Base-by-base conservation (phyloP, 1,140 invertebrate genomes). In the Asobara japonica region DNA sequence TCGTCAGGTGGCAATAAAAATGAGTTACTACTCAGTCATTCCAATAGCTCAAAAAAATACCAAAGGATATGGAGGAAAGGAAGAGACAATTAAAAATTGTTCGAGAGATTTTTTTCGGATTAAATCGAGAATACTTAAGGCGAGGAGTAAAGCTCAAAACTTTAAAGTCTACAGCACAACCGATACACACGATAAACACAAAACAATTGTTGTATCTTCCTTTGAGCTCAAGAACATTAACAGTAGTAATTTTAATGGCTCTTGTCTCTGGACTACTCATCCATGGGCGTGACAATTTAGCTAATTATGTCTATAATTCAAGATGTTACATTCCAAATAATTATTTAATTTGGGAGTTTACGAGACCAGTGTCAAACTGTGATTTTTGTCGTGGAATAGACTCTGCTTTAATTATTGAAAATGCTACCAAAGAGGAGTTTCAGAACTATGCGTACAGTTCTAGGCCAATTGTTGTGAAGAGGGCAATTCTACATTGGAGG, bases 331-430 rank as follows among this genome's bases (percentile, higher is more conserved):
- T 97, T 77, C 91, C 92, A 72, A 95, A 94, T 84, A 96, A 95
- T 87, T 94, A 93, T 79, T 87, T 97, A 48, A 87, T 95, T 30
- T 95, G 94, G 93, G 95, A 97, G 87, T 92, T 94, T 41, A 93
- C 93, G 10, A 88, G 95, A 70, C 95, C 95, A 11, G 88, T 94
- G n/a, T 92, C 94, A 5, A 90, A 95, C 82, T 97, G 95, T 81
- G 86, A 88, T 72, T 94, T 94, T 82, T 96, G 94, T 85, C 83
- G 78, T 65, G 83, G 88, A 66, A 88, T 93, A 13, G 84, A 91
- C 68, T 82, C 84, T 29, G 90, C 89, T 74, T 89, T 93, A 38
- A 87, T 92, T 68, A 87, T 94, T 56, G 81, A 92, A 51, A 95
- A 94, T 86, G 78, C 92, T 61, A 93, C 92, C 0, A 88, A 88